Evolutionary conservation across 2,113 vertebrate genomes (phyloP), one percentile per base, ranked within the genome.

Genomic region (Hippopotamus amphibius): DNA sequence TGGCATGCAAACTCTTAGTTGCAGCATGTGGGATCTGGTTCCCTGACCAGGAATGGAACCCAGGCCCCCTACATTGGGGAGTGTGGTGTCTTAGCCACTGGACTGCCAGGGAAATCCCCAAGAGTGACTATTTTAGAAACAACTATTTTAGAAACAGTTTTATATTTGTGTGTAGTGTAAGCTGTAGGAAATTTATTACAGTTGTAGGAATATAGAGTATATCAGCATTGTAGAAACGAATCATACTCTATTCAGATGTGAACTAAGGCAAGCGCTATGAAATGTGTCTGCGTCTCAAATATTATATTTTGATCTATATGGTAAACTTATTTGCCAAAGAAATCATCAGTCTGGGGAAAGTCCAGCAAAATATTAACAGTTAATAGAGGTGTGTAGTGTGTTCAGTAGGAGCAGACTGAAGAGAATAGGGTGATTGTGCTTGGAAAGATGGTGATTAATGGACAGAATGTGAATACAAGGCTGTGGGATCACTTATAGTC

Each of bases 301-400:
- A 26, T 53, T 63, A 2, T 82, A 22, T 59, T 76, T 90, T 66
- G 16, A 63, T 87, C 26, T 76, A 33, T 82, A 8, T 41, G 26
- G 28, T 48, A 28, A 82, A 48, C 21, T 21, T n/a, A 21, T 84
- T 88, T 61, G 16, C 57, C 13, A 50, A 37, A 82, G n/a, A 95
- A 65, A 79, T 94, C 30, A 50, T 83, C 41, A 55, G 26, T 90
- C n/a, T 81, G 37, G 96, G 24, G 81, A 65, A 65, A 83, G 46
- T 71, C 41, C 46, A 71, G 46, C 37, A 88, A 50, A 82, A 79
- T 71, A 12, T 96, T 88, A 65, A 33, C 2, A 69, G 43, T 69
- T 69, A 55, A 13, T 24, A 14, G 26, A 88, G 68, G 7, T 61
- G 12, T 79, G 79, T 66, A 63, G 43, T 93, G 14, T 43, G 33